phyloP scores from a whole-genome alignment of 2,113 vertebrate genomes.

The Pollimyrus isidori region DNA sequence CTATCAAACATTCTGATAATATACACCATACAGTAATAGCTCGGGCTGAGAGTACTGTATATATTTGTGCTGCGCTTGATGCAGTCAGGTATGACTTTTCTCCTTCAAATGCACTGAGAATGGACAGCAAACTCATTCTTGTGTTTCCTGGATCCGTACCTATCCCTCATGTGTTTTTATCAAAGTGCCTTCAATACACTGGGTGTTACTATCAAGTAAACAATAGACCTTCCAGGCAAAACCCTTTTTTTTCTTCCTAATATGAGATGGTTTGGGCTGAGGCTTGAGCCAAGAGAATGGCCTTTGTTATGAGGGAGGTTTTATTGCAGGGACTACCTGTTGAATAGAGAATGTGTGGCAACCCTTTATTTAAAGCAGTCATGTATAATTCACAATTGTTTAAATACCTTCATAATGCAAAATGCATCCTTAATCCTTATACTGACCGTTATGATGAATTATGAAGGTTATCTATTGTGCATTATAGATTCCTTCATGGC shows the following conservation, averaged over 20 bases:
- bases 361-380: not conserved
- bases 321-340: not conserved
- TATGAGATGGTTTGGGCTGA: not conserved
- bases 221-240: conserved; percentile 33
- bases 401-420: not conserved
- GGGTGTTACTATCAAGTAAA: not conserved
- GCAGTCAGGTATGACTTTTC: not conserved
- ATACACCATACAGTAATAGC: not conserved
- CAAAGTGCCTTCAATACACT: not conserved
- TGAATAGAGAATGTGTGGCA: not conserved
- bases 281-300: not conserved
- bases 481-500: no score
- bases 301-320: not conserved
- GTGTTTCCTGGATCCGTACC: not conserved
- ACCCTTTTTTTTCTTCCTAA: not conserved
- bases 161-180: not conserved
- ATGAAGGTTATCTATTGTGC: not conserved
- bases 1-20: not conserved
- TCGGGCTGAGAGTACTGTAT: not conserved
- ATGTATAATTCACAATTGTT: not conserved
- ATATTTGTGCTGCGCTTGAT: not conserved
- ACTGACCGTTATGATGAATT: not conserved
- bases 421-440: not conserved
- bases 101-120: not conserved
- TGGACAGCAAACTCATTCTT: not conserved